A percentile compares a stretch with the other conserved stretches of the same genome.
phyloP scores from a whole-genome alignment of 1,140 invertebrate genomes.

The Cheumatopsyche charites region DNA sequence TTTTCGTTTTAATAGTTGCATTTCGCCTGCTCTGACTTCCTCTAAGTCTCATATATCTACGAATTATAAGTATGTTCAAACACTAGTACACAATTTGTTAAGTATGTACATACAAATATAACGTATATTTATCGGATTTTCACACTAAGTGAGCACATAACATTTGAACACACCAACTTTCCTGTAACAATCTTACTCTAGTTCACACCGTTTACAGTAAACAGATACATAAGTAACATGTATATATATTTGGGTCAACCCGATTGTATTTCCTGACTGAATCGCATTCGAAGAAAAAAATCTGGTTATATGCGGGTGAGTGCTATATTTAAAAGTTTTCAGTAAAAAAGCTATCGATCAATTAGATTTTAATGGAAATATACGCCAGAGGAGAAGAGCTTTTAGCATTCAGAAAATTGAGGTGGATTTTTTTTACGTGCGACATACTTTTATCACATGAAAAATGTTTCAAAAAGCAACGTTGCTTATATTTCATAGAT shows the following conservation, averaged over 20 bases:
- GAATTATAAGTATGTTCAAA: too few species aligned
- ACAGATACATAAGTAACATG: background rate
- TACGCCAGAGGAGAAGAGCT: background rate
- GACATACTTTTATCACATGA: slow-evolving; percentile 1
- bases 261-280: background rate
- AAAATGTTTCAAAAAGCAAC: too few species aligned
- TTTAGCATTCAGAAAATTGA: slow-evolving; percentile 8
- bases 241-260: background rate
- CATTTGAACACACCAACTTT: slow-evolving; percentile 23
- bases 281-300: background rate
- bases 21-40: background rate
- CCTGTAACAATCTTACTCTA: slow-evolving; percentile 19
- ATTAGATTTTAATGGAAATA: slow-evolving; percentile 8
- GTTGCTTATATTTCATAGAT: background rate
- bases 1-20: slow-evolving; percentile 12
- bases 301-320: background rate
- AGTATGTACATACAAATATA: background rate
- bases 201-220: background rate
- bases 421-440: background rate
- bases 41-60: background rate
- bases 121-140: slow-evolving; percentile 41
- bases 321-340: slow-evolving; percentile 2
- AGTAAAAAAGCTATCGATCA: slow-evolving; percentile 9
- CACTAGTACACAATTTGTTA: too few species aligned
- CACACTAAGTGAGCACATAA: slow-evolving; percentile 34